A percentile compares a stretch with the other conserved stretches of the same genome.
Conservation (phyloP, 92 coral and sea anemone species). For the Micromussa lordhowensis region DNA sequence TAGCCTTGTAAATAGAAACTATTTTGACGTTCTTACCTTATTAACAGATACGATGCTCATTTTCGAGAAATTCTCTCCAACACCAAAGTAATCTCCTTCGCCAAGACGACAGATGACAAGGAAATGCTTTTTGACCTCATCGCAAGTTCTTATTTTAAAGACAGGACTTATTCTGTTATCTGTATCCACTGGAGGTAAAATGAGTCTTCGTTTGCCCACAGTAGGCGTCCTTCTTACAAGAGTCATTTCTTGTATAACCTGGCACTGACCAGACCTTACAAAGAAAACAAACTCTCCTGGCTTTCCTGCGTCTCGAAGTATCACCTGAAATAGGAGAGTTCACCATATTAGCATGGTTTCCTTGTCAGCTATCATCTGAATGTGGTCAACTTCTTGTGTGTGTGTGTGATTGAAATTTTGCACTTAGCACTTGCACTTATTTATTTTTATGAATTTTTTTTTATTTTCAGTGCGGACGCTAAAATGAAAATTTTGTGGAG, state of each 20-base stretch:
- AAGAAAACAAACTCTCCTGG: constrained; percentile 75
- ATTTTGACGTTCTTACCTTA: constrained; percentile 73
- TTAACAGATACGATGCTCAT: constrained; percentile 82
- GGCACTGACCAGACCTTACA: constrained; percentile 85
- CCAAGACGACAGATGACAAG: constrained; percentile 69
- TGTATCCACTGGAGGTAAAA: constrained; percentile 63
- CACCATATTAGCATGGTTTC: not conserved
- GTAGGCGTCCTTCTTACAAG: constrained; percentile 61
- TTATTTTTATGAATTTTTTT: too few species aligned
- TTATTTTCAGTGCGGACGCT: too few species aligned
- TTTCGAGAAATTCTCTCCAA: constrained; percentile 86
- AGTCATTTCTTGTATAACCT: constrained; percentile 84
- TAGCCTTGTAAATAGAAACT: too few species aligned
- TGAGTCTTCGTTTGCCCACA: constrained; percentile 72
- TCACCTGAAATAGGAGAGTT: constrained; percentile 47
- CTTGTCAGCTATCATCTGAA: not conserved
- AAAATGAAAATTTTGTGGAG: too few species aligned
- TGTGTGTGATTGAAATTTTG: too few species aligned
- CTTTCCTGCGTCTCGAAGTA: constrained; percentile 65
- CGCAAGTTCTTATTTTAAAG: constrained; percentile 44
- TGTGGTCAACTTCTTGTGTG: not conserved
- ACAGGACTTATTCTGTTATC: constrained; percentile 26
- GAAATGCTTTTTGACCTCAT: constrained; percentile 63
- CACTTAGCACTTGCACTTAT: too few species aligned
- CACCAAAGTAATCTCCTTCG: constrained; percentile 88